Percentiles rank a stretch among this genome's conserved stretches.
Evolutionary conservation across 2,888 invertebrate genomes (phyloP).

Genomic region (Amphipoea lucens): DNA sequence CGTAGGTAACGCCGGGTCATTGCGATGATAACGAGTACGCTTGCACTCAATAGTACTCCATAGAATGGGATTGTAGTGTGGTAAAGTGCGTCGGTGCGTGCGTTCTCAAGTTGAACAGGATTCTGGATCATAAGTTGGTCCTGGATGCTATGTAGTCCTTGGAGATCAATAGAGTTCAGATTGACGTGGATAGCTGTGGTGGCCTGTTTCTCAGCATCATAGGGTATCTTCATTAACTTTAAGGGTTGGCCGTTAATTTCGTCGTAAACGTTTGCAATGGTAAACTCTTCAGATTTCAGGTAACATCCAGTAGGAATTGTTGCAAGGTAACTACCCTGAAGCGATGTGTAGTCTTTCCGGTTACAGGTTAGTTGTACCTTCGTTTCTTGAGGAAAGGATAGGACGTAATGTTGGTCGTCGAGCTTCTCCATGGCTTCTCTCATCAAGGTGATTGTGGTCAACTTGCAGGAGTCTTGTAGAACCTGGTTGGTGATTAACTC

Average conservation of each 20-base stretch:
- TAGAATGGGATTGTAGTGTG: not conserved
- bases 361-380: not conserved
- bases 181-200: conserved; percentile 5
- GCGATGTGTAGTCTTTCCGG: not conserved
- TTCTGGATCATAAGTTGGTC: conserved; percentile 6
- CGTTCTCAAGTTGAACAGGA: conserved; percentile 9
- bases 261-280: not conserved
- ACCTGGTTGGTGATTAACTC: not conserved
- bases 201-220: not conserved
- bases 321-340: not conserved
- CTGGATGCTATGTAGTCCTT: conserved; percentile 13
- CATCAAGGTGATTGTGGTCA: not conserved
- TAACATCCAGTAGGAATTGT: not conserved
- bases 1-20: not conserved
- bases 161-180: conserved; percentile 12
- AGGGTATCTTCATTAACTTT: not conserved
- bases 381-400: not conserved
- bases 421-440: not conserved
- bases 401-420: not conserved
- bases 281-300: not conserved
- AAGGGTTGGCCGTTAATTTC: not conserved
- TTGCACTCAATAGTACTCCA: not conserved
- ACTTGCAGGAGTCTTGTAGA: not conserved
- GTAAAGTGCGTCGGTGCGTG: not conserved
- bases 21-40: too few relatives aligned